Percentiles rank a stretch among this genome's conserved stretches.
These are phyloP conservation scores for Carassius gibelio DNA, from an alignment of 2,113 vertebrate genomes.

Conservation along the genomic window DNA sequence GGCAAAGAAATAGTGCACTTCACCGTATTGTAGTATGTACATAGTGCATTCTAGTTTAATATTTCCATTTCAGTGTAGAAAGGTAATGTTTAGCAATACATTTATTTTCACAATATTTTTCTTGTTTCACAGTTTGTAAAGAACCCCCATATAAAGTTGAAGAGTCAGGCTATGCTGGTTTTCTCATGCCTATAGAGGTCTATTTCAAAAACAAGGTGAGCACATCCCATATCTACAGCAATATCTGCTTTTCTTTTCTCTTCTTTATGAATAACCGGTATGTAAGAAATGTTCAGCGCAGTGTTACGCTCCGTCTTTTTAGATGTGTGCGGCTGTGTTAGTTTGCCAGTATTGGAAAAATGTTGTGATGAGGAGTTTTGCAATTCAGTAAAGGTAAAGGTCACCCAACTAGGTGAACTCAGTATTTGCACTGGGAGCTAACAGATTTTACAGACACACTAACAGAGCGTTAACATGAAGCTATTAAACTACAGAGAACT, in stretches of 20 bases:
- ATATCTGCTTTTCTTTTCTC: neutral
- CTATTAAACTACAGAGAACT: neutral
- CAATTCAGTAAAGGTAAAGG: conserved; percentile 40
- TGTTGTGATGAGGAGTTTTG: conserved; percentile 1
- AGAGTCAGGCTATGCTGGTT: conserved; percentile 96
- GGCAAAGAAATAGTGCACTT: neutral
- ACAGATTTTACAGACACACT: neutral
- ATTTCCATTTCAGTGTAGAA: neutral
- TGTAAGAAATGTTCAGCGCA: no score
- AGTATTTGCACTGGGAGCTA: conserved; percentile 15
- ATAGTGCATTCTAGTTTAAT: neutral
- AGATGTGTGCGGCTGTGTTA: neutral
- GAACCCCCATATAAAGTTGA: conserved; percentile 99
- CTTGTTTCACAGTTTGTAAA: conserved; percentile 86
- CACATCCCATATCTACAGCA: neutral
- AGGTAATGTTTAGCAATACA: neutral
- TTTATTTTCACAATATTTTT: neutral
- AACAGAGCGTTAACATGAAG: conserved; percentile 9
- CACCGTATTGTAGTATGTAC: neutral
- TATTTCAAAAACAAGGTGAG: conserved; percentile 98
- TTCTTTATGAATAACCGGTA: neutral
- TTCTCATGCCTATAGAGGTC: conserved; percentile 98
- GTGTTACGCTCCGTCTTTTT: neutral
- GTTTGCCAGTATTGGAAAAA: conserved; percentile 15
- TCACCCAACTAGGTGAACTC: conserved; percentile 8